phyloP scores from a whole-genome alignment of 2,113 vertebrate species.

The Perca fluviatilis region DNA sequence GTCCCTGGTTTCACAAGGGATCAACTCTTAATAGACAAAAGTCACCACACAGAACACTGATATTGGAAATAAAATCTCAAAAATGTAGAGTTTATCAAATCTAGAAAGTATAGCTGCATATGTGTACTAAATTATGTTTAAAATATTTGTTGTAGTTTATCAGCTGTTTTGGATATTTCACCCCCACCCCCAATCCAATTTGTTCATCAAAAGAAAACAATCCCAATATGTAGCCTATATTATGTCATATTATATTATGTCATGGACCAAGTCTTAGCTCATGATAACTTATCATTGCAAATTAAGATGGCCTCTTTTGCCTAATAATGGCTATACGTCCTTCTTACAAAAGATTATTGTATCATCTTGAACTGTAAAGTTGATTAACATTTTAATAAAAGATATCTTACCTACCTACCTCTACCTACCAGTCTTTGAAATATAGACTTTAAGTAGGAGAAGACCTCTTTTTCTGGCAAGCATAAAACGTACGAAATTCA shows the following conservation, averaged over 20 bases:
- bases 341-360: background rate
- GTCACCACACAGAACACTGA: background rate
- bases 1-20: background rate
- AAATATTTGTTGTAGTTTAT: background rate
- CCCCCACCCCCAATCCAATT: too few relatives aligned
- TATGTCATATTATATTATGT: too few relatives aligned
- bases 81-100: too few relatives aligned
- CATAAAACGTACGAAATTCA: background rate
- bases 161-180: background rate
- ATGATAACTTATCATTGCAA: background rate
- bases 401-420: background rate
- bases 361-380: background rate
- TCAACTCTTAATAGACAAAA: background rate
- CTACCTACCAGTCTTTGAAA: background rate
- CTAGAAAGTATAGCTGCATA: background rate
- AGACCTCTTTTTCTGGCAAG: background rate
- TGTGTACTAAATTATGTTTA: background rate
- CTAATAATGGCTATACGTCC: background rate
- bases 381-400: background rate
- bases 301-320: background rate
- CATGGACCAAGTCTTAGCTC: background rate
- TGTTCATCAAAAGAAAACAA: too few relatives aligned
- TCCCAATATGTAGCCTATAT: too few relatives aligned
- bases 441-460: background rate
- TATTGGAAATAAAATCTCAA: background rate